phyloP scores from a whole-genome alignment of 1,140 invertebrate genomes.

The Ectropis grisescens region DNA sequence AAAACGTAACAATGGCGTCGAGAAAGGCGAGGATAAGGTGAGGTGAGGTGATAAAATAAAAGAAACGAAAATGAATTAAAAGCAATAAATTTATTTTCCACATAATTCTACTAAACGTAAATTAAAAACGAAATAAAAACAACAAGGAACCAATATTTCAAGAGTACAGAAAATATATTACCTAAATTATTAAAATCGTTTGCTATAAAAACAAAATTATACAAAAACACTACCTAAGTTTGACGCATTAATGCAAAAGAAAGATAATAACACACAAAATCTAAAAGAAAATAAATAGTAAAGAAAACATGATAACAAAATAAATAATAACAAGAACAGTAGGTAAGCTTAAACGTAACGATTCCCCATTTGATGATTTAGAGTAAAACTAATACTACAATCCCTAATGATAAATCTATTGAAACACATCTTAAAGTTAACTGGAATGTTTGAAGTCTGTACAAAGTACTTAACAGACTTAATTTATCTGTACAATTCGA shows the following conservation, averaged over 20 bases:
- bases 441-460: too few species aligned
- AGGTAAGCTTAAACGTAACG: conserved; percentile 67
- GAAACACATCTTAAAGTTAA: too few species aligned
- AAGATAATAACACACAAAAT: conserved; percentile 48
- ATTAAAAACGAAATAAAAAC: conserved; percentile 60
- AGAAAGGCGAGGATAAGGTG: too few species aligned
- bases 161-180: conserved; percentile 38
- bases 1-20: too few species aligned
- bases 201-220: conserved; percentile 33
- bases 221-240: conserved; percentile 13
- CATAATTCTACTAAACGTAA: conserved; percentile 62
- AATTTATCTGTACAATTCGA: too few species aligned
- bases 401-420: conserved; percentile 7
- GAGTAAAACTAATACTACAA: conserved; percentile 17
- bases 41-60: too few species aligned
- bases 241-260: conserved; percentile 44
- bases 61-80: conserved; percentile 33
- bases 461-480: too few species aligned
- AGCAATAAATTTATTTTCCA: conserved; percentile 66
- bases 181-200: conserved; percentile 17
- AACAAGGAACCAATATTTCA: conserved; percentile 59
- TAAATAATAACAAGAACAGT: conserved; percentile 56
- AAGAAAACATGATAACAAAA: conserved; percentile 49
- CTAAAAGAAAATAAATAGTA: conserved; percentile 40
- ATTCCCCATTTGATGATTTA: conserved; percentile 48